Conservation (phyloP, 2,113 vertebrate species). For the Athene cunicularia region DNA sequence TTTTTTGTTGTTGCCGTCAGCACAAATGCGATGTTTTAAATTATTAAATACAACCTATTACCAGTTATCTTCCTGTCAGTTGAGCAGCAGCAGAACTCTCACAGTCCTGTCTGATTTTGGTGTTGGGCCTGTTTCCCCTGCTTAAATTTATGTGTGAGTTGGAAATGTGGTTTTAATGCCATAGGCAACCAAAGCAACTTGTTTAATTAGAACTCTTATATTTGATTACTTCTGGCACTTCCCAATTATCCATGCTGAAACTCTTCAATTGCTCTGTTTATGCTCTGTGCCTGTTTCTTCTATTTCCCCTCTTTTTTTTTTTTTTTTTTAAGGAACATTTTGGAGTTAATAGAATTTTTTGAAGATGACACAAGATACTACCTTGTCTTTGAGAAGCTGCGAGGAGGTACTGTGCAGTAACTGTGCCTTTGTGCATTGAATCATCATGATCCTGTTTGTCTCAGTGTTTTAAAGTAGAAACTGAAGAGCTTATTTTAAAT, state of each 20-base stretch:
- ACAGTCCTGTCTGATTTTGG: slow-evolving; percentile 34
- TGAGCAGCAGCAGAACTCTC: slow-evolving; percentile 61
- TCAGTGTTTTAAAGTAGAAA: background rate
- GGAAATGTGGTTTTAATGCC: background rate
- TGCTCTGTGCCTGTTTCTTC: background rate
- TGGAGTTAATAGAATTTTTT: slow-evolving; percentile 96
- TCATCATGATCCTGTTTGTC: background rate
- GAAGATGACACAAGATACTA: slow-evolving; percentile 93
- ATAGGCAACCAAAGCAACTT: background rate
- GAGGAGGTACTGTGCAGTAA: slow-evolving; percentile 83
- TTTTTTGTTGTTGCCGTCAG: slow-evolving; percentile 66
- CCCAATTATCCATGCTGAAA: background rate
- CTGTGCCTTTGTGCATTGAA: background rate
- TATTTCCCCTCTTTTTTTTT: background rate
- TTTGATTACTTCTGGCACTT: background rate
- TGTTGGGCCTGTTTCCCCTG: background rate
- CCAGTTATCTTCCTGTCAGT: slow-evolving; percentile 49
- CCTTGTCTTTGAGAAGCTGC: slow-evolving; percentile 96
- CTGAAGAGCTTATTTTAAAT: background rate
- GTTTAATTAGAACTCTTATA: background rate
- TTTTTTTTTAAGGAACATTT: slow-evolving; percentile 85
- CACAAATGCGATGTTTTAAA: slow-evolving; percentile 66
- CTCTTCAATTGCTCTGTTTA: background rate
- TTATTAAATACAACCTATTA: slow-evolving; percentile 66
- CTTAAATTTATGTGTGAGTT: background rate